Evolutionary conservation across 2,888 invertebrate species (phyloP).

Genomic region (Lamellibrachia satsuma): DNA sequence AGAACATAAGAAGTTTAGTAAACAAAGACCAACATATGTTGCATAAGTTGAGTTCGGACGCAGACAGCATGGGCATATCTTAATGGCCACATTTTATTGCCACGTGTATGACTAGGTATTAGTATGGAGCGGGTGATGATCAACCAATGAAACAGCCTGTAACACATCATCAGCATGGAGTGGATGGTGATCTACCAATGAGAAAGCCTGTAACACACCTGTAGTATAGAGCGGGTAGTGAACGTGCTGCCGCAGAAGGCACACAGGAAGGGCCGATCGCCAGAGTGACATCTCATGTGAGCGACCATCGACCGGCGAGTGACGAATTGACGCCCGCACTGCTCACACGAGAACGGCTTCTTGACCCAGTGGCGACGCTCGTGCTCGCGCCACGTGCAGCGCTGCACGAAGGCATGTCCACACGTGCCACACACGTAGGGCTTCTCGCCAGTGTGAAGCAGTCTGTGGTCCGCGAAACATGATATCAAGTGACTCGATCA

Average conservation of each 20-base stretch:
- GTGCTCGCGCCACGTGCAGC: neutral
- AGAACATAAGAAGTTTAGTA: too few species aligned
- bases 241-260: neutral
- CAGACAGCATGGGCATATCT: too few species aligned
- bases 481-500: neutral
- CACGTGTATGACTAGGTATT: too few species aligned
- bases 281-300: neutral
- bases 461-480: neutral
- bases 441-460: neutral
- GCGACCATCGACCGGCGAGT: neutral
- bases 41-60: too few species aligned
- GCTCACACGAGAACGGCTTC: neutral
- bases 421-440: neutral
- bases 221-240: neutral
- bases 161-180: too few species aligned
- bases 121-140: too few species aligned
- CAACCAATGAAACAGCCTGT: too few species aligned
- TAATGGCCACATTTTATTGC: too few species aligned
- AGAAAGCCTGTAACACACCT: too few species aligned
- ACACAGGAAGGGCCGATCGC: neutral
- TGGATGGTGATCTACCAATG: too few species aligned
- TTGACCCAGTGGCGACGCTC: neutral
- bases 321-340: neutral
- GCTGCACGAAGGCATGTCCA: neutral
- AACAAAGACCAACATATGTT: too few species aligned